Evolutionary conservation across 37 sponge, comb jelly and placozoan species (phyloP).

Genomic region (Halichondria panicea): DNA sequence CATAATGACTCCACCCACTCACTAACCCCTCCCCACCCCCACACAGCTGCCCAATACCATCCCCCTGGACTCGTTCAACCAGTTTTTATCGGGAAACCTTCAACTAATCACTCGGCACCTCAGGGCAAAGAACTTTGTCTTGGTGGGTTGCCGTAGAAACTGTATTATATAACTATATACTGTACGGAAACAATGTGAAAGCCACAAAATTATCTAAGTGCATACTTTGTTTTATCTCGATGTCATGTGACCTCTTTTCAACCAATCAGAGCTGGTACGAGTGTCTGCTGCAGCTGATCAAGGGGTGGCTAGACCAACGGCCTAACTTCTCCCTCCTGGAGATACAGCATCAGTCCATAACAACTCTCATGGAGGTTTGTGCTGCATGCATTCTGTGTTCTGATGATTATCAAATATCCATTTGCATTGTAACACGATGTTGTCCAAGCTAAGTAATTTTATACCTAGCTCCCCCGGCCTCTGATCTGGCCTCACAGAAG

Average conservation of each 20-base stretch:
- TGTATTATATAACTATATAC: neutral
- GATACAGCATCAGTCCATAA: conserved; percentile 15
- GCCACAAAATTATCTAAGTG: neutral
- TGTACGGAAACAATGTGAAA: neutral
- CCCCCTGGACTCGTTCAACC: neutral
- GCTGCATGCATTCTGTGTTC: no score
- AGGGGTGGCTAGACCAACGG: conserved; percentile 37
- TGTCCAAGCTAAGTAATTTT: no score
- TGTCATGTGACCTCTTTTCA: neutral
- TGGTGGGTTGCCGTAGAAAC: conserved; percentile 15
- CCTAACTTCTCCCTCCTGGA: conserved; percentile 43
- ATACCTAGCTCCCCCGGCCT: no score
- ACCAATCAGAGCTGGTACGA: conserved; percentile 53
- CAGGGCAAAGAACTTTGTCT: conserved; percentile 18
- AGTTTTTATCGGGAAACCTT: conserved; percentile 21
- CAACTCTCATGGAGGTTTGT: conserved; percentile 21
- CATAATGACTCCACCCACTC: no score
- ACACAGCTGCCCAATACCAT: conserved; percentile 20
- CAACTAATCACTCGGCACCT: neutral
- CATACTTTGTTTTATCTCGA: neutral
- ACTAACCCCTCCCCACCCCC: neutral
- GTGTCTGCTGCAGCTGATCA: conserved; percentile 32
- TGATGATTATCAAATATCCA: no score
- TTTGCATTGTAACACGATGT: no score
- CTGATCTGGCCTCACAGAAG: no score